Evolutionary conservation across 2,113 vertebrate genomes (phyloP), one percentile per base, ranked within the genome.

Genomic region (Lethenteron reissneri): DNA sequence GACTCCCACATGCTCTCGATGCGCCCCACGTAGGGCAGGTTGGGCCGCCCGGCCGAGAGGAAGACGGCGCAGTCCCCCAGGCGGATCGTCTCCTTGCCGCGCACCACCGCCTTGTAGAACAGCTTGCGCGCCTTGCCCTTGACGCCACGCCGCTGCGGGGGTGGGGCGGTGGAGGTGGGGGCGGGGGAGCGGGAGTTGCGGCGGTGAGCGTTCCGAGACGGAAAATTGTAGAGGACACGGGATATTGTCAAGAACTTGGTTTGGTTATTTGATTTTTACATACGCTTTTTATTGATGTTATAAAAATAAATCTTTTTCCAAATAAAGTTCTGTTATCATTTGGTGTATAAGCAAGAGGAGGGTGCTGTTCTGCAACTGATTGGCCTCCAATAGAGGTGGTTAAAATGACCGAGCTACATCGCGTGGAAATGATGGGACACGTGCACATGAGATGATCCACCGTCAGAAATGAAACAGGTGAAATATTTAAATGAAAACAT

Each of bases 1-100:
- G 92, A 97, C 76, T 99, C 94, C 94, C 94, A 99, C 94, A 99
- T 97, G 81, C 92, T 99, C 83, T 99, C 90, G 81, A 99, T 99
- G 12, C 89, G 86, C 71, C 94, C 94, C 0, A 99, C 97, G 78
- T 97, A 99, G 57, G 94, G 94, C 75, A 99, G 81, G 82, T 99
- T 97, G 78, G 94, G 94, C 72, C 94, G 86, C 56, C 94, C 94
- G 0, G 94, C 94, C 0, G 92, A 97, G 73, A 99, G 82, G 78
- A 99, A 99, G 14, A 99, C 94, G 0, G 94, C 94, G 0, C 92
- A 95, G 84, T 99, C 94, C 0, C 94, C 94, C 0, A 99, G 91
- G 58, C 92, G 86, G 77, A 99, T 96, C 76, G 90, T 95, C 82
- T 99, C 94, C 73, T 94, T 87, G 72, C 94, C 94, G 0, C 94